Evolutionary conservation across 2,888 invertebrate genomes (phyloP).

Genomic region (Hydraecia micacea): DNA sequence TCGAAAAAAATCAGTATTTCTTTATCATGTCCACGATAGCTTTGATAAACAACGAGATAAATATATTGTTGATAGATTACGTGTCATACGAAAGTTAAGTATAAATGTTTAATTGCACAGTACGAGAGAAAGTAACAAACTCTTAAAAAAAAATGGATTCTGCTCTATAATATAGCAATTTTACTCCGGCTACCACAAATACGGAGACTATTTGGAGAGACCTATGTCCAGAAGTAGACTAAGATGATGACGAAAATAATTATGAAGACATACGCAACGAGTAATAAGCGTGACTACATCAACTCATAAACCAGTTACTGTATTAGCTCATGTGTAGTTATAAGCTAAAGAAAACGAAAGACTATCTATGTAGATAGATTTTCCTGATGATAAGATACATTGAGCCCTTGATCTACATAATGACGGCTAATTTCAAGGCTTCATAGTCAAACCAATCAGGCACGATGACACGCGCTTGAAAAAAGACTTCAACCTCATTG

Average conservation of each 20-base stretch:
- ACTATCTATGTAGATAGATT: neutral
- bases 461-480: neutral
- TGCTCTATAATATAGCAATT: neutral
- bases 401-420: constrained; percentile 13
- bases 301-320: neutral
- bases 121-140: neutral
- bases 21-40: constrained; percentile 11
- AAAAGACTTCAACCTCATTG: neutral
- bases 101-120: neutral
- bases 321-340: too few species aligned
- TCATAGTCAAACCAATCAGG: neutral
- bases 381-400: constrained; percentile 1
- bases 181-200: too few species aligned
- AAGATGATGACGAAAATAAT: neutral
- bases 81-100: neutral
- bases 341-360: constrained; percentile 1
- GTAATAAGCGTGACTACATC: too few species aligned
- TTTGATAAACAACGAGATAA: constrained; percentile 23
- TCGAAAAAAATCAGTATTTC: constrained; percentile 16
- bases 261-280: neutral
- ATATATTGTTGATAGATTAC: neutral
- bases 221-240: too few species aligned
- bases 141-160: neutral
- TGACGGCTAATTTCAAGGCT: neutral
- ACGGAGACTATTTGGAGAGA: neutral